Evolutionary conservation across 2,797 vertebrate species (phyloP).

Genomic region (Amniataba percoides): DNA sequence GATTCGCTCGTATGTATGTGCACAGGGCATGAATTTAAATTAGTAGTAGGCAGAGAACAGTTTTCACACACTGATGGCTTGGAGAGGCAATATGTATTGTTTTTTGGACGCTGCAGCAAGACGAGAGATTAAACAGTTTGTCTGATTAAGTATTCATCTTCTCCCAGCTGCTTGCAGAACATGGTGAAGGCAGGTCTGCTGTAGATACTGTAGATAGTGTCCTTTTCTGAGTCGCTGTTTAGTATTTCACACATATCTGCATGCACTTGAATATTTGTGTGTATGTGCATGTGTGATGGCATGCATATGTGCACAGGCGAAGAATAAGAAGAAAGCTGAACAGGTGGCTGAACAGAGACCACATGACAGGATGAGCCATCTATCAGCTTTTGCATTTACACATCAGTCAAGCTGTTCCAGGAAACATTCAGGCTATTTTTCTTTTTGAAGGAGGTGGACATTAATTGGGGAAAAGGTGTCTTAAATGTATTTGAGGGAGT

Average conservation of each 20-base stretch:
- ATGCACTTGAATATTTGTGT: background rate
- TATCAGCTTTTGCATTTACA: slow-evolving; percentile 8
- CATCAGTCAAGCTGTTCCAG: background rate
- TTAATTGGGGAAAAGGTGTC: background rate
- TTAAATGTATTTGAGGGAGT: background rate
- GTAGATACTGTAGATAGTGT: slow-evolving; percentile 26
- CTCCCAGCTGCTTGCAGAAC: slow-evolving; percentile 26
- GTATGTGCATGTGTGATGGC: background rate
- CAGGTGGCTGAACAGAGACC: slow-evolving; percentile 2
- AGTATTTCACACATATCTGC: slow-evolving; percentile 24
- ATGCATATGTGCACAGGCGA: background rate
- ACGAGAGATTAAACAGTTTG: slow-evolving; percentile 54
- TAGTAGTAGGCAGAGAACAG: slow-evolving; percentile 32
- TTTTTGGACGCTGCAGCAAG: slow-evolving; percentile 25
- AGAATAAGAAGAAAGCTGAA: background rate
- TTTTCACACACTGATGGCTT: slow-evolving; percentile 15
- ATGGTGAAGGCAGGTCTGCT: slow-evolving; percentile 23
- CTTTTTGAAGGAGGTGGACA: background rate
- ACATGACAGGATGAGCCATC: background rate
- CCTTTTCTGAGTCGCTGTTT: background rate
- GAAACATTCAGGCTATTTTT: background rate
- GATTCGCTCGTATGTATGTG: slow-evolving; percentile 25
- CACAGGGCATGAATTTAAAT: slow-evolving; percentile 61
- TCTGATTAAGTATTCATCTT: slow-evolving; percentile 55
- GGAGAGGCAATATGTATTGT: slow-evolving; percentile 16